Percentiles rank a stretch among this genome's conserved stretches.
Evolutionary conservation across 1,140 invertebrate species (phyloP).

Genomic region (Pogonomyrmex barbatus): DNA sequence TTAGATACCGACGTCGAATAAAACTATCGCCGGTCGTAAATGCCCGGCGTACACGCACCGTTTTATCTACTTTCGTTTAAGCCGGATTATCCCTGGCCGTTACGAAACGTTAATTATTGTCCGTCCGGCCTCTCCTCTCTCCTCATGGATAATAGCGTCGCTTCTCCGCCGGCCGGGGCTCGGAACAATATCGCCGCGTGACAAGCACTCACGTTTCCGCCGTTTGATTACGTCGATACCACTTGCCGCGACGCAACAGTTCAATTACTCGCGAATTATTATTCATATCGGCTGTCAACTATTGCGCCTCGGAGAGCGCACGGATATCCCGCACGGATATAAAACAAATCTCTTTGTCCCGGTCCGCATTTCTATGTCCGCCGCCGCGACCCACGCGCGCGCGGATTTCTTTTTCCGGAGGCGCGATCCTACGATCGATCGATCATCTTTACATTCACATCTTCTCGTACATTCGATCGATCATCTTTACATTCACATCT

Average conservation of each 20-base stretch:
- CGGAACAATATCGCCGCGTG: slow-evolving; percentile 11
- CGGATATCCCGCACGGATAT: neutral
- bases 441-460: neutral
- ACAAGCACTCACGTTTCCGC: slow-evolving; percentile 8
- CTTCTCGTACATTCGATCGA: slow-evolving; percentile 11
- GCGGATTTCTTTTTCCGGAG: no score
- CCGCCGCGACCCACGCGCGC: no score
- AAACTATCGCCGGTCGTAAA: slow-evolving; percentile 14
- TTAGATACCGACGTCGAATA: slow-evolving; percentile 29
- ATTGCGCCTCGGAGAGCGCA: neutral
- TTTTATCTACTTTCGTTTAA: slow-evolving; percentile 38
- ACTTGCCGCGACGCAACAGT: neutral
- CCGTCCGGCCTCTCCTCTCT: neutral
- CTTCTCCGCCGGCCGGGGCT: neutral
- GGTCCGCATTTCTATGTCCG: neutral
- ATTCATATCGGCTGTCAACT: neutral
- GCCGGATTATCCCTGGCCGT: slow-evolving; percentile 1
- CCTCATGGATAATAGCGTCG: neutral
- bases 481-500: slow-evolving; percentile 1
- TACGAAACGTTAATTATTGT: slow-evolving; percentile 30
- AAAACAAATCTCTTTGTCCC: neutral
- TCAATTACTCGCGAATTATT: slow-evolving; percentile 17
- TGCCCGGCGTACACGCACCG: neutral
- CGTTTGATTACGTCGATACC: slow-evolving; percentile 19
- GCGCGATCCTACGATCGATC: neutral